A percentile compares a stretch with the other conserved stretches of the same genome.
Evolutionary conservation across 2,797 vertebrate species (phyloP).

Genomic region (Saguinus oedipus): DNA sequence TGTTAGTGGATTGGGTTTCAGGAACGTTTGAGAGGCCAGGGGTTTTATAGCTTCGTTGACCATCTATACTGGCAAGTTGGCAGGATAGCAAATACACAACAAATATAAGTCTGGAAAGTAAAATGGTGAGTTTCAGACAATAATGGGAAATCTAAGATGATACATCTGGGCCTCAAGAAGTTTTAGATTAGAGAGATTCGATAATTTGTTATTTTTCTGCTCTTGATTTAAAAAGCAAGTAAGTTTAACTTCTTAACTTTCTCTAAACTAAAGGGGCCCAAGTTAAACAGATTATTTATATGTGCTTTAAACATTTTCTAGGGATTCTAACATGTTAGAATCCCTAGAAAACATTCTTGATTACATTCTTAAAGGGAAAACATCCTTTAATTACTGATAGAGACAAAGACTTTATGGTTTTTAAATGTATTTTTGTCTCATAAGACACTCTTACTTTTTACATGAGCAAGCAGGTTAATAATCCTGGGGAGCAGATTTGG

Average conservation of each 20-base stretch:
- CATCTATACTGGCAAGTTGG: not conserved
- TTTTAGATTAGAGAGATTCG: slow-evolving; percentile 26
- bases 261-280: not conserved
- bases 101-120: not conserved
- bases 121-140: not conserved
- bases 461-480: not conserved
- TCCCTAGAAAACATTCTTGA: no score
- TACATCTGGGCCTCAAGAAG: not conserved
- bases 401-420: not conserved
- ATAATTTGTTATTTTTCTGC: not conserved
- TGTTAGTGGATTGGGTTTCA: not conserved
- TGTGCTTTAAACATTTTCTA: not conserved
- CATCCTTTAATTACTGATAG: not conserved
- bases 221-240: slow-evolving; percentile 40
- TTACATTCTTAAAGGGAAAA: not conserved
- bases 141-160: not conserved
- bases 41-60: not conserved
- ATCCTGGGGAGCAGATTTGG: not conserved
- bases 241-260: not conserved
- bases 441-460: slow-evolving; percentile 21
- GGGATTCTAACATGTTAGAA: not conserved
- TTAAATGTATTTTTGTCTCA: not conserved
- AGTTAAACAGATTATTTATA: not conserved
- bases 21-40: not conserved
- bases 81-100: not conserved